Evolutionary conservation across 2,113 vertebrate species (phyloP).

Genomic region (Cariama cristata): DNA sequence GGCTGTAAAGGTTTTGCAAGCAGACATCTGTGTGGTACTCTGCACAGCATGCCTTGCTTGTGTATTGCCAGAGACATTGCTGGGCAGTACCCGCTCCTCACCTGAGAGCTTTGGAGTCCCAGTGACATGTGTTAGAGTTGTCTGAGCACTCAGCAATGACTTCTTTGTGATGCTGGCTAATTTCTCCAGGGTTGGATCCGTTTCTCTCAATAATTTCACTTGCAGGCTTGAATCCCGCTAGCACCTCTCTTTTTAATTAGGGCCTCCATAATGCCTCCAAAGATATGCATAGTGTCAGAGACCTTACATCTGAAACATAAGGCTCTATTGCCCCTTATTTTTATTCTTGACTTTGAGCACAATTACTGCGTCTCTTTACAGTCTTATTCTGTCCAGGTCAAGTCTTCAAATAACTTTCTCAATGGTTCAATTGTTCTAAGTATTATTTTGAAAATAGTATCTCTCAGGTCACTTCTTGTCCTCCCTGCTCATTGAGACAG

Average conservation of each 20-base stretch:
- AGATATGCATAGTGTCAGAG: background rate
- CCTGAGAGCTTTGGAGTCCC: background rate
- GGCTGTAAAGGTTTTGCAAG: background rate
- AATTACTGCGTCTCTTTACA: background rate
- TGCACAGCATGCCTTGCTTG: background rate
- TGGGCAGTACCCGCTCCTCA: background rate
- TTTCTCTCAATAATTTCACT: slow-evolving; percentile 26
- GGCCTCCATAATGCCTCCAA: background rate
- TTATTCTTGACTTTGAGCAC: background rate
- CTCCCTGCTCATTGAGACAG: background rate
- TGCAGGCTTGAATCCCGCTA: background rate
- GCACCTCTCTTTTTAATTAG: slow-evolving; percentile 24
- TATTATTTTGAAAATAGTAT: slow-evolving; percentile 13
- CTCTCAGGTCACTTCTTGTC: background rate
- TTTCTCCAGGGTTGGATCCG: background rate
- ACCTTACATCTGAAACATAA: background rate
- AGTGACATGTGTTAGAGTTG: background rate
- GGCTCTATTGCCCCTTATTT: background rate
- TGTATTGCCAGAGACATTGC: background rate
- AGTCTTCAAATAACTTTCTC: slow-evolving; percentile 3
- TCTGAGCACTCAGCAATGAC: background rate
- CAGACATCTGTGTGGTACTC: background rate
- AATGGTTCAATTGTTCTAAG: background rate
- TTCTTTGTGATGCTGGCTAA: background rate
- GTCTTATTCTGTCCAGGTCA: background rate